Percentiles rank a stretch among this genome's conserved stretches.
Conservation (phyloP, 2,797 vertebrate species). For the Melanotaenia parkinsoni region DNA sequence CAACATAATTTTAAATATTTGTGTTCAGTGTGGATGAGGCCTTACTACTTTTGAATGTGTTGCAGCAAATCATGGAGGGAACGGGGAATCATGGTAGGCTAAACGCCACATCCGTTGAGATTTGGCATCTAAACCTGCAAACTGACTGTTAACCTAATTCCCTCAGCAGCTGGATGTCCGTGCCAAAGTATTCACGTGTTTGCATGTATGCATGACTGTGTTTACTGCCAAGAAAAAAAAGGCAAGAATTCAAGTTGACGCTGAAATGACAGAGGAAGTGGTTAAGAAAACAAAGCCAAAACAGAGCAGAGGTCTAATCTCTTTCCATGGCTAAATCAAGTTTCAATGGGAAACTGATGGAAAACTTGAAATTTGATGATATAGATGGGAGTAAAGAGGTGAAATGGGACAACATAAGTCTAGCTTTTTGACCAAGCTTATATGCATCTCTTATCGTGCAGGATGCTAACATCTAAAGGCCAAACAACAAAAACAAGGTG, state of each 20-base stretch:
- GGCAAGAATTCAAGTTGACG: neutral
- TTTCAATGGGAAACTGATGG: constrained; percentile 4
- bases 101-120: constrained; percentile 71
- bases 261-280: constrained; percentile 38
- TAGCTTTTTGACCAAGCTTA: neutral
- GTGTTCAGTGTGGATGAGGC: neutral
- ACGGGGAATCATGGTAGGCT: constrained; percentile 9
- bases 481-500: constrained; percentile 33
- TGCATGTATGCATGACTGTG: constrained; percentile 11
- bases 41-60: neutral
- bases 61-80: constrained; percentile 15
- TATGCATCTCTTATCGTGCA: neutral
- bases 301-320: neutral
- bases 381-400: neutral
- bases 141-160: constrained; percentile 74
- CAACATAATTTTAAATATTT: neutral
- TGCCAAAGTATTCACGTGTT: constrained; percentile 15
- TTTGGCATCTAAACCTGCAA: constrained; percentile 66
- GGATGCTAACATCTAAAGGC: constrained; percentile 27
- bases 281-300: constrained; percentile 24
- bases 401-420: constrained; percentile 1
- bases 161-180: constrained; percentile 51
- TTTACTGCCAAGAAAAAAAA: constrained; percentile 9
- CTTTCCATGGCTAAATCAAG: constrained; percentile 7
- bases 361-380: constrained; percentile 3